phyloP scores from a whole-genome alignment of 2,797 vertebrate genomes.

The Muscicapa striata region DNA sequence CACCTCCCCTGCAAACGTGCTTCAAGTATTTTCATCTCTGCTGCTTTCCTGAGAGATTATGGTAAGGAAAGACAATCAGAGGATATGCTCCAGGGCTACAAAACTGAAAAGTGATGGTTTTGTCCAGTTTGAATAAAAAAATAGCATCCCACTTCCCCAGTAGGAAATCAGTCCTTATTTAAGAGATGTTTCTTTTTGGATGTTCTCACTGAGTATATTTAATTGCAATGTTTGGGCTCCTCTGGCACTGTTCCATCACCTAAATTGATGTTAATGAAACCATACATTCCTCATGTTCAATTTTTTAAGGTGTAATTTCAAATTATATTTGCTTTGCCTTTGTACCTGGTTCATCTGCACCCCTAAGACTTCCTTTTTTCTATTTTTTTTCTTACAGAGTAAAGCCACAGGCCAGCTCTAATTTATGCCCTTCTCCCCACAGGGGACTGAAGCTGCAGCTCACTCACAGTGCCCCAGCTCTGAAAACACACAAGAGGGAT shows the following conservation, averaged over 20 bases:
- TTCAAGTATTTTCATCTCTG: background rate
- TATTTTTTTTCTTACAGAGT: background rate
- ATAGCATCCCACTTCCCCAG: background rate
- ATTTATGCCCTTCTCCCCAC: background rate
- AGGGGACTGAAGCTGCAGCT: background rate
- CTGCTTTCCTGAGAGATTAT: background rate
- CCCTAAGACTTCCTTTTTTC: background rate
- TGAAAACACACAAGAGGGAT: background rate
- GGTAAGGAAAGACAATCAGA: background rate
- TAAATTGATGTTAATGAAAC: background rate
- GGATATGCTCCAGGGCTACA: background rate
- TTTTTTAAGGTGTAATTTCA: background rate
- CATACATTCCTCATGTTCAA: background rate
- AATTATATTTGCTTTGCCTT: background rate
- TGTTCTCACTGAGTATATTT: background rate
- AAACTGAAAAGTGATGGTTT: background rate
- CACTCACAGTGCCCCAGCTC: background rate
- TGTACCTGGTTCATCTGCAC: background rate
- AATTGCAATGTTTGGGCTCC: fast-evolving
- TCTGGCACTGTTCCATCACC: background rate
- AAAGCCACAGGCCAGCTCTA: background rate
- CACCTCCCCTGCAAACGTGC: fast-evolving
- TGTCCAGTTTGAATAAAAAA: background rate
- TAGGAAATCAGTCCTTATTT: background rate
- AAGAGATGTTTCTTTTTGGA: background rate